A percentile compares a stretch with the other conserved stretches of the same genome.
These are phyloP conservation scores for Siphonodentalium dalli DNA, from an alignment of 2,888 invertebrate species.

Conservation along the genomic window DNA sequence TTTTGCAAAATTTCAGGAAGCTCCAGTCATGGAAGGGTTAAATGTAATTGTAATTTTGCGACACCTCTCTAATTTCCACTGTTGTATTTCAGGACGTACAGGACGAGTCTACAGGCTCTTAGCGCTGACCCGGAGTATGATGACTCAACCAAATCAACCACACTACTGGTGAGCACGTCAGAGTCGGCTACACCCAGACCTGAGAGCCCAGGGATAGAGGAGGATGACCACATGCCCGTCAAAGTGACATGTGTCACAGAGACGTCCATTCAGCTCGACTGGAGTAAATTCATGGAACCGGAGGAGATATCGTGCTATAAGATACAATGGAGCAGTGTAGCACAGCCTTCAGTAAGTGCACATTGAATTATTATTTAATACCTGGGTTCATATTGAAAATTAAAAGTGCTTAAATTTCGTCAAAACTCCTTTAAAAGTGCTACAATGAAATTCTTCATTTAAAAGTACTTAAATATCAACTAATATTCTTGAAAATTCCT, in stretches of 20 bases:
- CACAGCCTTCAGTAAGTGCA: constrained; percentile 61
- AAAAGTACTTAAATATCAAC: too few relatives aligned
- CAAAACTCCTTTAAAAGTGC: too few relatives aligned
- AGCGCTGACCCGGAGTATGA: constrained; percentile 50
- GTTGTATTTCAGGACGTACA: constrained; percentile 51
- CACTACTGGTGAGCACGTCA: constrained; percentile 51
- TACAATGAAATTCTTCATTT: too few relatives aligned
- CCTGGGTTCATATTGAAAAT: too few relatives aligned
- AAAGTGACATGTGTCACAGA: constrained; percentile 59
- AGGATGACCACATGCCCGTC: constrained; percentile 53
- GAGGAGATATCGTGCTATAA: constrained; percentile 56
- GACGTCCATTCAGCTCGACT: constrained; percentile 60
- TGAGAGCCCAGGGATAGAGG: constrained; percentile 36
- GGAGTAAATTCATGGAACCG: constrained; percentile 54
- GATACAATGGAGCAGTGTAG: constrained; percentile 63
- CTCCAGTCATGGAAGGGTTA: too few relatives aligned
- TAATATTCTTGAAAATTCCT: too few relatives aligned
- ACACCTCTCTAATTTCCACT: too few relatives aligned
- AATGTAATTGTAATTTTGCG: neutral
- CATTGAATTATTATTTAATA: too few relatives aligned
- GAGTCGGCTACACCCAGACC: constrained; percentile 29
- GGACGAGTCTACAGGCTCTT: constrained; percentile 57
- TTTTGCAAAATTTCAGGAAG: too few relatives aligned
- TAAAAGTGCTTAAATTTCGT: too few relatives aligned
- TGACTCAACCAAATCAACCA: constrained; percentile 59